phyloP scores from a whole-genome alignment of 2,888 invertebrate species.

The Selenia dentaria region DNA sequence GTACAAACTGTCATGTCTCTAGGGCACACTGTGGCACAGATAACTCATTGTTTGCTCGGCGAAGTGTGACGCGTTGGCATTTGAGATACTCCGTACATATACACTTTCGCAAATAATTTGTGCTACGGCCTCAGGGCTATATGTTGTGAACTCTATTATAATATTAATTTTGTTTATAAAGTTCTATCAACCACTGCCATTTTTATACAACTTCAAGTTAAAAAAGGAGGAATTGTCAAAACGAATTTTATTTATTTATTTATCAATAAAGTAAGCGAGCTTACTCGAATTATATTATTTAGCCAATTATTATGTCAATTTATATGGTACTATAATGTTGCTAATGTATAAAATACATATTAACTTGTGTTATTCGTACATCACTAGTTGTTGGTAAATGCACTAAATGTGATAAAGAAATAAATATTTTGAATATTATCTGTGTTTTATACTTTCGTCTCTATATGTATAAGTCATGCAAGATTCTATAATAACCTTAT shows the following conservation, averaged over 20 bases:
- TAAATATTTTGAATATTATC: too few species aligned
- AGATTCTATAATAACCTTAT: too few species aligned
- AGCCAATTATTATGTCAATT: slow-evolving; percentile 4
- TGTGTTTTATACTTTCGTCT: too few species aligned
- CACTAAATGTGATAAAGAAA: not conserved
- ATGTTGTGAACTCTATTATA: too few species aligned
- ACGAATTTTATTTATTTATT: not conserved
- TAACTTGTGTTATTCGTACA: not conserved
- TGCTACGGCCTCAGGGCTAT: too few species aligned
- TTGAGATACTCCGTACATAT: too few species aligned
- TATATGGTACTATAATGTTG: not conserved
- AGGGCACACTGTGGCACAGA: too few species aligned
- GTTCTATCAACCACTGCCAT: not conserved
- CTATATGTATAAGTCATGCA: too few species aligned
- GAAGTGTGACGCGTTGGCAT: too few species aligned
- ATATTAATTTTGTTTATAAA: not conserved
- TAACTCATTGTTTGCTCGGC: too few species aligned
- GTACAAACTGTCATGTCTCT: too few species aligned
- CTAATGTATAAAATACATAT: not conserved
- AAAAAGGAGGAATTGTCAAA: not conserved
- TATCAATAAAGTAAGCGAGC: not conserved
- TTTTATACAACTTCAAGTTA: not conserved
- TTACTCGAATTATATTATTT: not conserved
- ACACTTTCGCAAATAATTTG: too few species aligned
- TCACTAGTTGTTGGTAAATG: not conserved